phyloP scores from a whole-genome alignment of 2,113 vertebrate genomes.

The Illadopsis cleaveri region DNA sequence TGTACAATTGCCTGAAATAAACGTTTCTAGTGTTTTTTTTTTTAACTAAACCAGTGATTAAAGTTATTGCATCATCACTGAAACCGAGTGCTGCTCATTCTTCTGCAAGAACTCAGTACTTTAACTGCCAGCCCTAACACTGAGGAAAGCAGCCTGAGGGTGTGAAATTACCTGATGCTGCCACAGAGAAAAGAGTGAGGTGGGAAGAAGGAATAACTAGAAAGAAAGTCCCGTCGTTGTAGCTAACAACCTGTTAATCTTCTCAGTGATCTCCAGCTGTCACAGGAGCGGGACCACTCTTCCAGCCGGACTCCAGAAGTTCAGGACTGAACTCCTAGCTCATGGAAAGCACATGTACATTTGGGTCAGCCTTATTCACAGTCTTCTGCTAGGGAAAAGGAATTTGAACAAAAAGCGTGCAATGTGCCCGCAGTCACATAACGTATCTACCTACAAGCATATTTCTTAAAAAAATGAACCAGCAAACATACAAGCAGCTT shows the following conservation, averaged over 20 bases:
- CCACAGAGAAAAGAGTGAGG: neutral
- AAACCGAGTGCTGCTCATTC: neutral
- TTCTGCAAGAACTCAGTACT: neutral
- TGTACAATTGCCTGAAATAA: neutral
- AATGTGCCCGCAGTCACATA: conserved; percentile 9
- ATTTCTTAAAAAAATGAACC: neutral
- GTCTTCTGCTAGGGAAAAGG: neutral
- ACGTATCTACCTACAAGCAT: neutral
- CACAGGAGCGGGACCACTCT: neutral
- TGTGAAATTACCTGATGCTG: neutral
- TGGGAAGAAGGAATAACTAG: neutral
- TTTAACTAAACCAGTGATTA: neutral
- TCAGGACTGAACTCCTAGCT: conserved; percentile 26
- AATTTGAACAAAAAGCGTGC: conserved; percentile 26
- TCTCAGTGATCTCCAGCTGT: neutral
- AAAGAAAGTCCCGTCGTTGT: neutral
- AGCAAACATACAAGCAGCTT: conserved; percentile 5
- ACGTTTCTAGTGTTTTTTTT: neutral
- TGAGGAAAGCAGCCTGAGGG: neutral
- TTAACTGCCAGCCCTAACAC: neutral
- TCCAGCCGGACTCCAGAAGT: neutral
- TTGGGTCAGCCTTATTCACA: neutral
- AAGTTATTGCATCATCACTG: neutral
- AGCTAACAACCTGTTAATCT: neutral
- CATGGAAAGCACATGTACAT: neutral